A percentile compares a stretch with the other conserved stretches of the same genome.
These are phyloP conservation scores for Melopsittacus undulatus DNA, from an alignment of 2,797 vertebrate genomes.

Conservation along the genomic window DNA sequence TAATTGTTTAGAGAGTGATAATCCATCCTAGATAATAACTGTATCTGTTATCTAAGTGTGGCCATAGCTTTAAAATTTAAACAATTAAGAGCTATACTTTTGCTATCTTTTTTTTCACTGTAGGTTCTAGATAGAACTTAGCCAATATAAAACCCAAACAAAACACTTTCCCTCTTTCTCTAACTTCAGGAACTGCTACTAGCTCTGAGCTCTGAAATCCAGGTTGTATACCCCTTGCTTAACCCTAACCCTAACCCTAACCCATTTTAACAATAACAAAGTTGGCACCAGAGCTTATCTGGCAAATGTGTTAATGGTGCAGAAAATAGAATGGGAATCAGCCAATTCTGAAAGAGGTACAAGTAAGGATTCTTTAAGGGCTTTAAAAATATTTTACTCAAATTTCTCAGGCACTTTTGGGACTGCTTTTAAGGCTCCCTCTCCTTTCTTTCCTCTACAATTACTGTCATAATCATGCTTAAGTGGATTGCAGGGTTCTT, in stretches of 20 bases:
- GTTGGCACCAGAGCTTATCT: neutral
- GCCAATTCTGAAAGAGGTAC: neutral
- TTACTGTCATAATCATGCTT: neutral
- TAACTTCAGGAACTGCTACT: neutral
- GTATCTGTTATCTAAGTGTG: neutral
- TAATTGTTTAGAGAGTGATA: neutral
- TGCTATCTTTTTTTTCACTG: neutral
- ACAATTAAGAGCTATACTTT: neutral
- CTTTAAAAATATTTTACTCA: slow-evolving; percentile 13
- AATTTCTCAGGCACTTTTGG: neutral
- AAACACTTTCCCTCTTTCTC: neutral
- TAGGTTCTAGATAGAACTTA: neutral
- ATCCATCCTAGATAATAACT: neutral
- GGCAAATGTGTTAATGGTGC: slow-evolving; percentile 29
- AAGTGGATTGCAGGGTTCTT: neutral
- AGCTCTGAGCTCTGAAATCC: neutral
- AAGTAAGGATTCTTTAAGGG: neutral
- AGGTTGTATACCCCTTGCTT: neutral
- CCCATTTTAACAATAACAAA: neutral
- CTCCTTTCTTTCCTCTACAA: neutral
- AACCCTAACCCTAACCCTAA: too few species aligned
- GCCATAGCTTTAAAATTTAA: neutral
- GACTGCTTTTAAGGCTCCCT: neutral
- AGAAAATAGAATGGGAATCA: slow-evolving; percentile 38
- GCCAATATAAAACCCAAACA: neutral